A percentile compares a stretch with the other conserved stretches of the same genome.
Evolutionary conservation across 1,140 invertebrate species (phyloP).

Genomic region (Drosophila chauvacae): DNA sequence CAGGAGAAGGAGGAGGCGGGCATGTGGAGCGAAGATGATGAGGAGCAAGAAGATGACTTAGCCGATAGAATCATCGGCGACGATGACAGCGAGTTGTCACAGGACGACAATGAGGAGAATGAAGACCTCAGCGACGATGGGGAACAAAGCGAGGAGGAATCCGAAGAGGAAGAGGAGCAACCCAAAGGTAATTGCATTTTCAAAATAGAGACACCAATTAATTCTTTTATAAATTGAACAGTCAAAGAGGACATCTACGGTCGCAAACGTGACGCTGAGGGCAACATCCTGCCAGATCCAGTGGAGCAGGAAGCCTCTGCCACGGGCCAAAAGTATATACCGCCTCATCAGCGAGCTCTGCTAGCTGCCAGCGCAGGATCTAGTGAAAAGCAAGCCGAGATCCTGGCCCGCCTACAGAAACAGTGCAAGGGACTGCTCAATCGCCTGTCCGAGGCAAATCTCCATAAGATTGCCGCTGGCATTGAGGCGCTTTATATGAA

Average conservation of each 20-base stretch:
- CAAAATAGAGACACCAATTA: too few species aligned
- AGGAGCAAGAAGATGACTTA: constrained; percentile 70
- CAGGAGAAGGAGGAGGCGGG: constrained; percentile 62
- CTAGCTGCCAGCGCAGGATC: constrained; percentile 77
- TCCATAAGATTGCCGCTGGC: constrained; percentile 91
- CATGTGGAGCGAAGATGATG: constrained; percentile 78
- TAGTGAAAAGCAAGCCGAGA: constrained; percentile 86
- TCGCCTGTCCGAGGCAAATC: constrained; percentile 94
- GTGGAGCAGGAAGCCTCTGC: constrained; percentile 18
- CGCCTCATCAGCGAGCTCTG: constrained; percentile 90
- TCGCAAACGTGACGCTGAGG: constrained; percentile 91
- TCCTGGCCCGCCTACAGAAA: constrained; percentile 88
- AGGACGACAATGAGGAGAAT: constrained; percentile 38
- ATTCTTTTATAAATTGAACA: constrained; percentile 9
- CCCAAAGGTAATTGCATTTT: constrained; percentile 16
- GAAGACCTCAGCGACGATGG: constrained; percentile 54
- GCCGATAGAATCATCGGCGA: too few species aligned
- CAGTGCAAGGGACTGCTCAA: constrained; percentile 95
- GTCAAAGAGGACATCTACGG: constrained; percentile 98
- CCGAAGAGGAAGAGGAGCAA: constrained; percentile 8
- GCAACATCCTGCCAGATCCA: constrained; percentile 88
- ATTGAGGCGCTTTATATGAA: constrained; percentile 90
- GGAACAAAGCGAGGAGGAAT: constrained; percentile 40
- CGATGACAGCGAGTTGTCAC: constrained; percentile 48
- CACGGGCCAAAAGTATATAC: constrained; percentile 89